Conservation (phyloP, 1,140 invertebrate species). For the Heliconius nattereri region DNA sequence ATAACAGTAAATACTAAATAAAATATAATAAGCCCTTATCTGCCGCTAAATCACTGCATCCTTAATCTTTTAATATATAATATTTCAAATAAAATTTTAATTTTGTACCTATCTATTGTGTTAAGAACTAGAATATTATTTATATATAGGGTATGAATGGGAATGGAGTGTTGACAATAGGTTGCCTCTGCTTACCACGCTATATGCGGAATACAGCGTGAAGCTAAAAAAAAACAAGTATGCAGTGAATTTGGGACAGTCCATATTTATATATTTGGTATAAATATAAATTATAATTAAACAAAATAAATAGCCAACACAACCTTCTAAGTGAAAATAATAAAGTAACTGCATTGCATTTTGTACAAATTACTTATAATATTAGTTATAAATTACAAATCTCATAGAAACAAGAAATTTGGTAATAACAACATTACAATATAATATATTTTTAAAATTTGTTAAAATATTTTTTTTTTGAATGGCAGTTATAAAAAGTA, state of each 20-base stretch:
- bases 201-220: too few relatives aligned
- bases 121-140: too few relatives aligned
- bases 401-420: not conserved
- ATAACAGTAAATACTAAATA: slow-evolving; percentile 30
- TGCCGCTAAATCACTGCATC: slow-evolving; percentile 39
- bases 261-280: slow-evolving; percentile 60
- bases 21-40: slow-evolving; percentile 31
- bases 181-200: too few relatives aligned
- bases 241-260: slow-evolving; percentile 41
- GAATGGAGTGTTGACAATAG: too few relatives aligned
- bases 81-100: slow-evolving; percentile 36
- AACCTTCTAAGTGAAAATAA: slow-evolving; percentile 62
- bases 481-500: not conserved
- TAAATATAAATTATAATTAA: slow-evolving; percentile 76
- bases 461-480: not conserved
- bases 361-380: slow-evolving; percentile 32
- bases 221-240: slow-evolving; percentile 23
- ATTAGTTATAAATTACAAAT: not conserved
- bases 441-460: slow-evolving; percentile 3
- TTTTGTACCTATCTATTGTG: slow-evolving; percentile 19
- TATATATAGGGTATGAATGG: too few relatives aligned
- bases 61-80: slow-evolving; percentile 21
- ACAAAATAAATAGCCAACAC: slow-evolving; percentile 79
- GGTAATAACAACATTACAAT: not conserved
- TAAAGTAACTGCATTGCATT: slow-evolving; percentile 53